These are phyloP conservation scores for Willowsia nigromaculata DNA, from an alignment of 2,888 invertebrate species.

Conservation along the genomic window DNA sequence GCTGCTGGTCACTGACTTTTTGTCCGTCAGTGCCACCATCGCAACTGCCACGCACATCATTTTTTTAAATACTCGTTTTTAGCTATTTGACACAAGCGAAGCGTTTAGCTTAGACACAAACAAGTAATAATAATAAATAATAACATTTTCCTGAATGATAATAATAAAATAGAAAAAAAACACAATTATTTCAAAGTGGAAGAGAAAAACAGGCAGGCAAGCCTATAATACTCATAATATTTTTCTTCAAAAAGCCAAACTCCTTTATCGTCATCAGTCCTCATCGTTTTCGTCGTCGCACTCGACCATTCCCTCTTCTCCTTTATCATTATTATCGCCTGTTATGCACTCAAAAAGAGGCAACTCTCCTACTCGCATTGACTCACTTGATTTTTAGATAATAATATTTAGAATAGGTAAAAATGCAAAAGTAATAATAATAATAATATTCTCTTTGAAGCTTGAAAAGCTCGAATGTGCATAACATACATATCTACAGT, in stretches of 20 bases:
- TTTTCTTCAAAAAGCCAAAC: not conserved
- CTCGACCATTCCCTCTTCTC: constrained; percentile 22
- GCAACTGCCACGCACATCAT: constrained; percentile 29
- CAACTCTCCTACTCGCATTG: constrained; percentile 14
- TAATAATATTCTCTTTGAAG: not conserved
- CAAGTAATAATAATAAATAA: constrained; percentile 39
- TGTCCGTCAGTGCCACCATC: constrained; percentile 41
- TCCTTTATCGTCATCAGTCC: not conserved
- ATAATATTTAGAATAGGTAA: constrained; percentile 28
- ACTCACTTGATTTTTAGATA: constrained; percentile 32
- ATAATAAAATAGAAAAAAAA: constrained; percentile 17
- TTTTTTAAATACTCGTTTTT: constrained; percentile 43
- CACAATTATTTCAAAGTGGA: constrained; percentile 12
- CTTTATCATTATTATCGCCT: not conserved
- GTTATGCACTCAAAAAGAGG: not conserved
- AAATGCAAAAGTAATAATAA: too few relatives aligned
- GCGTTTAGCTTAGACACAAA: constrained; percentile 44
- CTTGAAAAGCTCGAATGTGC: too few relatives aligned
- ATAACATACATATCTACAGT: too few relatives aligned
- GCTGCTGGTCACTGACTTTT: constrained; percentile 69
- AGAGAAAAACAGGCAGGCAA: not conserved
- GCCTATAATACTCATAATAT: not conserved
- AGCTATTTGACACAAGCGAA: constrained; percentile 43
- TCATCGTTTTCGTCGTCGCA: not conserved
- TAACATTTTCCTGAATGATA: constrained; percentile 33